phyloP scores from a whole-genome alignment of 2,113 vertebrate species.

The Pterophyllum scalare region DNA sequence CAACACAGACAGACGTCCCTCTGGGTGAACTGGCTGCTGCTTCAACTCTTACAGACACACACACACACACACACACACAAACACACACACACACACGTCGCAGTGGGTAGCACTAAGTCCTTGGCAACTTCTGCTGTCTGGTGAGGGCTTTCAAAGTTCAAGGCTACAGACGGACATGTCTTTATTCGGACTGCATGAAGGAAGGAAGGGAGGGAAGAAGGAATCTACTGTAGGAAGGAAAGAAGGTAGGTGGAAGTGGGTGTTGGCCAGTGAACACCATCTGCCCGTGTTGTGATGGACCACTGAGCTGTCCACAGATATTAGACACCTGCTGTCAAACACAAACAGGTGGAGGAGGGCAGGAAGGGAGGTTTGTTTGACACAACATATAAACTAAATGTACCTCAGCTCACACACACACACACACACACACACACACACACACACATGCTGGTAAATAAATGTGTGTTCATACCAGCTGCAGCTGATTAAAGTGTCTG shows the following conservation, averaged over 20 bases:
- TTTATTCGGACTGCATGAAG: not conserved
- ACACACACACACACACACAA: not conserved
- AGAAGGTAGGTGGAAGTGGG: not conserved
- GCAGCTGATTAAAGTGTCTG: not conserved
- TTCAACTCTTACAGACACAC: not conserved
- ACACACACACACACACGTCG: not conserved
- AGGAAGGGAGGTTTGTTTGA: not conserved
- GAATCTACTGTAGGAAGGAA: not conserved
- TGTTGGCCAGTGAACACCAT: slow-evolving; percentile 33
- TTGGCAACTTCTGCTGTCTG: slow-evolving; percentile 7
- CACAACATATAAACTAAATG: not conserved
- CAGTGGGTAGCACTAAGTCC: not conserved
- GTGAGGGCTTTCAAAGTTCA: slow-evolving; percentile 35
- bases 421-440: not conserved
- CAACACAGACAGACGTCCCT: not conserved
- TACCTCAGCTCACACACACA: not conserved
- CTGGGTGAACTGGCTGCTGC: not conserved
- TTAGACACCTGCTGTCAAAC: slow-evolving; percentile 10
- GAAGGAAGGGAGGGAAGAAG: not conserved
- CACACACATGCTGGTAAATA: not conserved
- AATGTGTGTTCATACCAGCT: too few relatives aligned
- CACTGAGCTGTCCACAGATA: slow-evolving; percentile 42
- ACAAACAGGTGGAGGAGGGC: not conserved
- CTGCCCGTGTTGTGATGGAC: not conserved
- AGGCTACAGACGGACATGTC: not conserved